Evolutionary conservation across 1,140 invertebrate genomes (phyloP).

Genomic region (Triops longicaudatus): DNA sequence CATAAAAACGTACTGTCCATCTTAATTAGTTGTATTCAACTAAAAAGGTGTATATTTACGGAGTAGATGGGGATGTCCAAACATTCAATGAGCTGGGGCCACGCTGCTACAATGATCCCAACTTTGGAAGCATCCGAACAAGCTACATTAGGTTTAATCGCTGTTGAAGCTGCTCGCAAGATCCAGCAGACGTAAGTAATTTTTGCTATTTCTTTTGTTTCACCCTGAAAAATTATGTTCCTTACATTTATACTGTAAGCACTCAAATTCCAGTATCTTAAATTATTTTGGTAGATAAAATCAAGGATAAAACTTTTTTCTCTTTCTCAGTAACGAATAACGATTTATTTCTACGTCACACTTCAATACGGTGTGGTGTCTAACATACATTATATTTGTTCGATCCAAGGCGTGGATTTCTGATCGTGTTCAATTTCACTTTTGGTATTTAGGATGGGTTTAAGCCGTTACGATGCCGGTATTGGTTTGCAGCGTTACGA

Average conservation of each 20-base stretch:
- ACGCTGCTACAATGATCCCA: conserved; percentile 22
- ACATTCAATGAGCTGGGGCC: conserved; percentile 25
- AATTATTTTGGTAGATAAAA: too few species aligned
- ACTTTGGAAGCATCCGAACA: background rate
- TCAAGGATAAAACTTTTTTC: too few species aligned
- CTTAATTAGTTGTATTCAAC: too few species aligned
- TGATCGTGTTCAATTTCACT: too few species aligned
- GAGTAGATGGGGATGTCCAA: conserved; percentile 14
- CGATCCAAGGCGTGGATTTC: too few species aligned
- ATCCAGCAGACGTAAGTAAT: conserved; percentile 20
- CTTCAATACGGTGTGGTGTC: background rate
- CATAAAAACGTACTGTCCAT: too few species aligned
- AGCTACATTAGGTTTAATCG: conserved; percentile 16
- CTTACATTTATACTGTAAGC: too few species aligned
- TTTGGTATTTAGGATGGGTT: conserved; percentile 18
- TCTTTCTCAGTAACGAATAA: background rate
- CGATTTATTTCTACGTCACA: background rate
- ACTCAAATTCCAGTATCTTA: too few species aligned
- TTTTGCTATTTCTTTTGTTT: background rate
- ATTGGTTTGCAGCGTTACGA: conserved; percentile 27
- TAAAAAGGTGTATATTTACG: too few species aligned
- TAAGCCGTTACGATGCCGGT: conserved; percentile 22
- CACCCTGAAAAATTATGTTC: too few species aligned
- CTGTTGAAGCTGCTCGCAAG: conserved; percentile 15
- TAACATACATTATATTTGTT: too few species aligned